These are phyloP conservation scores for Acipenser oxyrinchus DNA, from an alignment of 2,797 vertebrate species.

Conservation along the genomic window DNA sequence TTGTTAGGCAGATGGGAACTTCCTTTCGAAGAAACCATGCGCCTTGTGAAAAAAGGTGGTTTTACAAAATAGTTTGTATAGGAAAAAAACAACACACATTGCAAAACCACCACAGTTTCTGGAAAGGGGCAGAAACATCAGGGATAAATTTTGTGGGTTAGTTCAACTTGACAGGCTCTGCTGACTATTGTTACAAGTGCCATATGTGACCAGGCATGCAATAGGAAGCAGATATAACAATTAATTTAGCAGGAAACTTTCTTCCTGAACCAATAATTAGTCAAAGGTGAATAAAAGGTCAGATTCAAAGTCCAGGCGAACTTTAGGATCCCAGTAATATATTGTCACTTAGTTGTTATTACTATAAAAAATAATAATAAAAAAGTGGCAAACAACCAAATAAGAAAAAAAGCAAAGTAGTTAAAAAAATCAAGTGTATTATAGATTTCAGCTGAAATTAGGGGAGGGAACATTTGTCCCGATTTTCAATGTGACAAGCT, in stretches of 20 bases:
- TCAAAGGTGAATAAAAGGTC: too few species aligned
- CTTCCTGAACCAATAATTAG: neutral
- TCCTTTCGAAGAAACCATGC: neutral
- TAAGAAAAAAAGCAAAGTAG: too few species aligned
- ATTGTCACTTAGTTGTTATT: too few species aligned
- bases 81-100: neutral
- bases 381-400: too few species aligned
- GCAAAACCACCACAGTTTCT: neutral
- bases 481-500: too few species aligned
- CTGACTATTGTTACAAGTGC: neutral
- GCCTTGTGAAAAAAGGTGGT: neutral
- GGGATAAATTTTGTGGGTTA: neutral
- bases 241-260: neutral
- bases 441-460: too few species aligned
- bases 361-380: too few species aligned
- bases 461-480: too few species aligned
- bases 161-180: neutral
- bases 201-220: neutral
- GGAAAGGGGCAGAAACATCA: slow-evolving; percentile 1
- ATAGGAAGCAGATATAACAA: slow-evolving; percentile 3
- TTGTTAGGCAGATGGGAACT: too few species aligned
- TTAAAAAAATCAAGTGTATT: too few species aligned
- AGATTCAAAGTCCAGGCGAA: too few species aligned
- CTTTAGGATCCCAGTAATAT: too few species aligned
- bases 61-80: neutral